Conservation (phyloP, 2,113 vertebrate genomes). For the Corydoras sp. region DNA sequence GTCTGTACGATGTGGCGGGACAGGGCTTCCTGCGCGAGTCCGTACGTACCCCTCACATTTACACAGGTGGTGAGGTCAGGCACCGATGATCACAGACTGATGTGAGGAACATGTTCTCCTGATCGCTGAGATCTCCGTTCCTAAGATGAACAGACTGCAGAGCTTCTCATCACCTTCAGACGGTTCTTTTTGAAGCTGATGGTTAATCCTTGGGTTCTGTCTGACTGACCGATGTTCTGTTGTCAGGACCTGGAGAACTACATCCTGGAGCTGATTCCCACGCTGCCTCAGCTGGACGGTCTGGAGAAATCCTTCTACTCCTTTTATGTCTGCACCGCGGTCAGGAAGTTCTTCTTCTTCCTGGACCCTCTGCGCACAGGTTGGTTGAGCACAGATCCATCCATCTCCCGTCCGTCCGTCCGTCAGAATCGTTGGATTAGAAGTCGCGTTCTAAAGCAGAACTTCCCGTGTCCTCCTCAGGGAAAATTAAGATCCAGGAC, state of each 20-base stretch:
- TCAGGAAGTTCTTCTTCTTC: constrained; percentile 98
- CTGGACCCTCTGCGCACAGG: constrained; percentile 94
- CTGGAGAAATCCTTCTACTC: constrained; percentile 98
- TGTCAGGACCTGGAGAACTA: constrained; percentile 95
- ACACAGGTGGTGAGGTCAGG: too few species aligned
- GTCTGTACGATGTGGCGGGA: constrained; percentile 95
- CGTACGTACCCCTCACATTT: constrained; percentile 65
- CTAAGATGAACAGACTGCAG: too few species aligned
- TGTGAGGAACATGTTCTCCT: too few species aligned
- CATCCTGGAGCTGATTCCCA: constrained; percentile 95
- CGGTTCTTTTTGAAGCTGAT: too few species aligned
- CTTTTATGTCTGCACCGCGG: constrained; percentile 96
- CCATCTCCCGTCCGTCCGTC: not conserved
- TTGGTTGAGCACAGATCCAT: constrained; percentile 43
- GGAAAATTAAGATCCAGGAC: constrained; percentile 98
- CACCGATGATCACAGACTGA: too few species aligned
- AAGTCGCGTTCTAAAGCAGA: too few species aligned
- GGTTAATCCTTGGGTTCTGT: too few species aligned
- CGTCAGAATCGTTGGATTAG: too few species aligned
- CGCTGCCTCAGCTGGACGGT: constrained; percentile 91
- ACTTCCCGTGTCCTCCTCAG: constrained; percentile 65
- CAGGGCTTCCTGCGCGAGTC: constrained; percentile 97
- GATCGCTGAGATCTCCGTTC: too few species aligned
- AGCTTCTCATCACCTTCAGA: too few species aligned
- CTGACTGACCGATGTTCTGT: too few species aligned